A percentile compares a stretch with the other conserved stretches of the same genome.
Evolutionary conservation across 2,113 vertebrate genomes (phyloP).

Genomic region (Mirza zaza): DNA sequence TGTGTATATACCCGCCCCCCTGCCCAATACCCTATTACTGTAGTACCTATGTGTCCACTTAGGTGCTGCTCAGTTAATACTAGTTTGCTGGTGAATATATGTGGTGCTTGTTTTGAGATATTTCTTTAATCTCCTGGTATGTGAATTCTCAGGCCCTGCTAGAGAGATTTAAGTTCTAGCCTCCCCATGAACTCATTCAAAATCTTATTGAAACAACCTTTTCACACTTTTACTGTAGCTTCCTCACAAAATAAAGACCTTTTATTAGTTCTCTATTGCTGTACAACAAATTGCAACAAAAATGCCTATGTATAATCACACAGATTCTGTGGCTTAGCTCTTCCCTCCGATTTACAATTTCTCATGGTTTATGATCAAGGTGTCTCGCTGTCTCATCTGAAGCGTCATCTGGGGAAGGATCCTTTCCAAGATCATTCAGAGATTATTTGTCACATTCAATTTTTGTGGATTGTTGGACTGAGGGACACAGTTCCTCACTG

Average conservation of each 20-base stretch:
- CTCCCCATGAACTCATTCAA: not conserved
- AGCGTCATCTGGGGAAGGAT: not conserved
- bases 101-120: too few relatives aligned
- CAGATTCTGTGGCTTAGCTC: not conserved
- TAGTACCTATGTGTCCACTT: too few relatives aligned
- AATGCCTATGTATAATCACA: not conserved
- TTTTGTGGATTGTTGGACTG: not conserved
- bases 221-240: not conserved
- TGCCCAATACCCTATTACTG: too few relatives aligned
- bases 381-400: not conserved
- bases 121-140: not conserved
- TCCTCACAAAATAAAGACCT: not conserved
- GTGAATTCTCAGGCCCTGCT: not conserved
- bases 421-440: not conserved
- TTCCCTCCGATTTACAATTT: not conserved
- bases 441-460: not conserved
- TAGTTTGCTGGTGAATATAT: too few relatives aligned
- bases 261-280: not conserved
- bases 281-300: not conserved
- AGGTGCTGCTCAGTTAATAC: too few relatives aligned
- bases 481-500: not conserved
- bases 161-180: not conserved
- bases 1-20: too few relatives aligned
- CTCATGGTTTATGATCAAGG: not conserved
- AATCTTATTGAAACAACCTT: not conserved